Evolutionary conservation across 2,113 vertebrate genomes (phyloP), one percentile per base, ranked within the genome.

Genomic region (Osmerus mordax): DNA sequence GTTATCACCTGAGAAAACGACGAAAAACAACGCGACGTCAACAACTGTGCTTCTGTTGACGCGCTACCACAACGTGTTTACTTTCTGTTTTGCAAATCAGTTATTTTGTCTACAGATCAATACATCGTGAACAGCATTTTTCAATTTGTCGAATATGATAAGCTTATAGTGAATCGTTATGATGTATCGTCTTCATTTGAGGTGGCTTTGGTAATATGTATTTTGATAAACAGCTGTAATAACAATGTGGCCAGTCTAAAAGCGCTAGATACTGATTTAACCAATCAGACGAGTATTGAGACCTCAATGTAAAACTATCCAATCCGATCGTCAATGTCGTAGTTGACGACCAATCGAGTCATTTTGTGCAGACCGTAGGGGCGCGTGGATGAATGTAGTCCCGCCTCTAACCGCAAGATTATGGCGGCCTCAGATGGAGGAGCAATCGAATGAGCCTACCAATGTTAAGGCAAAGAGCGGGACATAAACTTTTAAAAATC

Each of bases 341-440:
- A 12, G 0, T 2, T 6, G 4, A 0, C 0, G 23, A 54, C 90
- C 90, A 92, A 91, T 90, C 0, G 61, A 0, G 19, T 28, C 2
- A 15, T 0, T 14, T 0, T 5, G 2, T 72, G 36, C 55, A 29
- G 18, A n/a, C 25, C 18, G 79, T 77, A 3, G 29, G 73, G 91
- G 91, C 85, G 88, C 85, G 74, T 16, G 78, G 0, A 72, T 2
- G 7, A 0, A 13, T 0, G 3, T 23, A 65, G 5, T 29, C 60
- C 88, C 89, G 85, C 91, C 90, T 74, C 82, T 67, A 86, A 83
- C 81, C 87, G 86, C 90, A 89, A 87, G 89, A 91, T 90, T 88
- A 93, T 93, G 91, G 92, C 91, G 91, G 92, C 91, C 83, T 91
- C 89, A 82, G 86, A 90, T 77, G 72, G 80, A 82, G 82, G 63